These are phyloP conservation scores for Petrolisthes cinctipes DNA, from an alignment of 2,888 invertebrate genomes.

Conservation along the genomic window DNA sequence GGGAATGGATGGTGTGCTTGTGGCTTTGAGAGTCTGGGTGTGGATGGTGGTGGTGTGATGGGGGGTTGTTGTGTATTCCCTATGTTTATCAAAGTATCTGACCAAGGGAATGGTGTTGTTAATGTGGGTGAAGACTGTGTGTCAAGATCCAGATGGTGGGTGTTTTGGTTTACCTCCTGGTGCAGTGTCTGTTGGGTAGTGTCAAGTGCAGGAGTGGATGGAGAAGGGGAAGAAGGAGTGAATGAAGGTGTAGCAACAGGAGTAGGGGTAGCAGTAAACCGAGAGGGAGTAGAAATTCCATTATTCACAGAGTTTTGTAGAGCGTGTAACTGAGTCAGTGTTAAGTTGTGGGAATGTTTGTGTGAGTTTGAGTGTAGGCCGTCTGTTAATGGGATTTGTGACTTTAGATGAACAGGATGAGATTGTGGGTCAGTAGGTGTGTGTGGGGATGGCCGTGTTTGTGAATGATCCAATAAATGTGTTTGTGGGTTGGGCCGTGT, in stretches of 20 bases:
- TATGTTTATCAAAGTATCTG: background rate
- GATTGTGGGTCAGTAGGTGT: no score
- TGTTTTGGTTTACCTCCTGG: background rate
- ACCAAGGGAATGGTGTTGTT: background rate
- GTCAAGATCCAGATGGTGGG: background rate
- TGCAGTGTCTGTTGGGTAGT: background rate
- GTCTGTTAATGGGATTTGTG: no score
- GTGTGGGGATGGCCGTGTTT: no score
- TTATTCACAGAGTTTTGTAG: no score
- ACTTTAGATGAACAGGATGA: no score
- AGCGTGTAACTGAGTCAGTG: no score
- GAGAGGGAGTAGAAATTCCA: no score
- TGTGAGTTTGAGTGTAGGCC: background rate
- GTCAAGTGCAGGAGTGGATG: slow-evolving; percentile 77
- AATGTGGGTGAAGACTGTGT: background rate
- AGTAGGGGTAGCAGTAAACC: slow-evolving; percentile 32
- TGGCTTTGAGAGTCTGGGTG: background rate
- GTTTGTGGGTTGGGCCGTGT: background rate
- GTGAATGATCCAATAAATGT: background rate
- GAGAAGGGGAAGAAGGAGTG: slow-evolving; percentile 82
- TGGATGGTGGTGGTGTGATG: background rate
- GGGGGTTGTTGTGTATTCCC: background rate
- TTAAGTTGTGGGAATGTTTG: background rate
- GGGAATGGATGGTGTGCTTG: background rate
- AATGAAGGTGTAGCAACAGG: slow-evolving; percentile 89